These are phyloP conservation scores for Sparidentex hasta DNA, from an alignment of 2,797 vertebrate genomes.

Conservation along the genomic window DNA sequence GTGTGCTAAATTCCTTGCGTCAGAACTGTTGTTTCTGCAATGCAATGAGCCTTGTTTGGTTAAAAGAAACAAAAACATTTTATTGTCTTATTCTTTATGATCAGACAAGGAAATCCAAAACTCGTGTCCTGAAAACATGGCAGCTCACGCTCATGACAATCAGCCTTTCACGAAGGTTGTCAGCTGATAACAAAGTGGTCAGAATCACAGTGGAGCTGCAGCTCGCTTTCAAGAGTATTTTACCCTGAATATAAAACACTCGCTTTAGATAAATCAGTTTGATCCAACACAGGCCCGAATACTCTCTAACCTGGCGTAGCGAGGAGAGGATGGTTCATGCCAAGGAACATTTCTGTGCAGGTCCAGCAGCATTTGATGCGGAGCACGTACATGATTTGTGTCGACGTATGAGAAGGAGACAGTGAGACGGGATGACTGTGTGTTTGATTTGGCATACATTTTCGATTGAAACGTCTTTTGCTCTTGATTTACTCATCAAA, in stretches of 20 bases:
- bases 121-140: background rate
- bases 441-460: conserved; percentile 78
- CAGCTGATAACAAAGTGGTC: background rate
- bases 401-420: conserved; percentile 13
- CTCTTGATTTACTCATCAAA: conserved; percentile 85
- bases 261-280: conserved; percentile 25
- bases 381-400: conserved; percentile 21
- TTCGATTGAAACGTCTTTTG: conserved; percentile 81
- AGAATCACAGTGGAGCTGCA: background rate
- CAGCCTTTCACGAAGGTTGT: background rate
- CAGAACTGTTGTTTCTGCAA: background rate
- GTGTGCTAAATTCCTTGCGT: too few species aligned
- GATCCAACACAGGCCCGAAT: background rate
- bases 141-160: background rate
- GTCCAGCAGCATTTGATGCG: conserved; percentile 35
- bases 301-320: conserved; percentile 16
- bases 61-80: background rate
- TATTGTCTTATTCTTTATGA: background rate
- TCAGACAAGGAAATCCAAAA: background rate
- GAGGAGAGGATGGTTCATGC: conserved; percentile 2
- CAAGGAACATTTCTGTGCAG: conserved; percentile 29
- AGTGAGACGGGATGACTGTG: conserved; percentile 73
- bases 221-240: background rate
- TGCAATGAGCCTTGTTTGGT: background rate
- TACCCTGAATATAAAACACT: background rate